Base-by-base conservation (phyloP, 2,113 vertebrate genomes). In the Aviceda subcristata region DNA sequence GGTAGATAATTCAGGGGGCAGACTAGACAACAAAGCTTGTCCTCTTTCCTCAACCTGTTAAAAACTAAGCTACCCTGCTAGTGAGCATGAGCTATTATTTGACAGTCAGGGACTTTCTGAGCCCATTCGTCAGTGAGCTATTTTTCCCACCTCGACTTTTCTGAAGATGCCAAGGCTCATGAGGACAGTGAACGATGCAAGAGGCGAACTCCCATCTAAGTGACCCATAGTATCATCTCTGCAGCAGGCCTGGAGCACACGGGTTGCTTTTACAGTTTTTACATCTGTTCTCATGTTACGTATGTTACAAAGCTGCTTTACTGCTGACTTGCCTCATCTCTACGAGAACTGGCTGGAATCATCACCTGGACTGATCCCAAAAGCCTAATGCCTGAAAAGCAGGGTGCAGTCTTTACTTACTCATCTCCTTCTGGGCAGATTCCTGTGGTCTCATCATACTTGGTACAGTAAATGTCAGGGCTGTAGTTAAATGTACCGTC, bases 401-500 rank as follows among this genome's bases (percentile, higher is more conserved):
- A 94, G 81, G 39, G 71, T 17, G 75, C 88, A 92, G 86, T 15
- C 81, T 91, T 63, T 78, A 97, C 99, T 99, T 97, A 99, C 99
- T 99, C 99, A 64, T 99, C 99, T 98, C 99, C 99, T 93, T 99
- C 99, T 1, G 99, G 99, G 89, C 99, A 99, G 91, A 99, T 99
- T 69, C 99, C 99, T 4, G 99, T 98, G 74, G 99, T 99, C 98
- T 99, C 99, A 12, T 99, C 99, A 41, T 99, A 99, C 98, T 99
- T 99, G 98, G 99, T 99, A 88, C 99, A 99, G 98, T 99, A 99
- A 64, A 99, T 99, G 95, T 99, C 99, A 11, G 99, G 99, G 94
- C 99, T 99, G 97, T 99, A 99, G 98, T 99, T 99, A 96, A 99
- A 99, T 19, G 99, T 99, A 16, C 99, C 99, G 73, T 99, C 99